Percentiles rank a stretch among this genome's conserved stretches.
Conservation (phyloP, 2,888 invertebrate species). For the Conistra vaccinii region DNA sequence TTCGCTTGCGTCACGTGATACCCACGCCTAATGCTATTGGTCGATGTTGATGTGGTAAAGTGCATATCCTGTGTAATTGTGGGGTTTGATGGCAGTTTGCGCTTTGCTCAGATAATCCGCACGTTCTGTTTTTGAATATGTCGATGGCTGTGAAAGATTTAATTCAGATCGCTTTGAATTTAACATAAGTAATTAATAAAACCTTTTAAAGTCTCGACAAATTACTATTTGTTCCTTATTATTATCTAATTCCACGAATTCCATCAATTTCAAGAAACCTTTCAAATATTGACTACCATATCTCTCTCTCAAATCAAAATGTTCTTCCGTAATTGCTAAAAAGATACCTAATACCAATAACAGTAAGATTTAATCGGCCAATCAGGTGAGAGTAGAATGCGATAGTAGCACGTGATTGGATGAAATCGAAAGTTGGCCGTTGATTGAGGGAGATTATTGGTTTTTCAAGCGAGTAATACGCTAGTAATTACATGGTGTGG, state of each 20-base stretch:
- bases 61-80: conserved; percentile 16
- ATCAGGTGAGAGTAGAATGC: conserved; percentile 66
- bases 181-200: too few species aligned
- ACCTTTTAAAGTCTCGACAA: background rate
- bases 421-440: conserved; percentile 79
- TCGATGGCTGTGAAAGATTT: background rate
- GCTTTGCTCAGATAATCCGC: background rate
- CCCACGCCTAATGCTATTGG: conserved; percentile 37
- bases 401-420: conserved; percentile 72
- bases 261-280: background rate
- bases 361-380: conserved; percentile 53
- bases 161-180: background rate
- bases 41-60: conserved; percentile 41
- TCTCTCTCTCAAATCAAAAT: conserved; percentile 20
- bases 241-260: conserved; percentile 4
- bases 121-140: background rate
- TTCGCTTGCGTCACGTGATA: conserved; percentile 63
- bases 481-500: conserved; percentile 54
- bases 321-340: conserved; percentile 21
- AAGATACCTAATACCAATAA: conserved; percentile 43
- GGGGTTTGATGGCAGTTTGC: conserved; percentile 10
- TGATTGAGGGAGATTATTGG: conserved; percentile 71
- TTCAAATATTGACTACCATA: background rate
- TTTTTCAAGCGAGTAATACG: conserved; percentile 68
- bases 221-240: background rate